A percentile compares a stretch with the other conserved stretches of the same genome.
Evolutionary conservation across 2,888 invertebrate species (phyloP).

Genomic region (Phyllotreta cruciferae): DNA sequence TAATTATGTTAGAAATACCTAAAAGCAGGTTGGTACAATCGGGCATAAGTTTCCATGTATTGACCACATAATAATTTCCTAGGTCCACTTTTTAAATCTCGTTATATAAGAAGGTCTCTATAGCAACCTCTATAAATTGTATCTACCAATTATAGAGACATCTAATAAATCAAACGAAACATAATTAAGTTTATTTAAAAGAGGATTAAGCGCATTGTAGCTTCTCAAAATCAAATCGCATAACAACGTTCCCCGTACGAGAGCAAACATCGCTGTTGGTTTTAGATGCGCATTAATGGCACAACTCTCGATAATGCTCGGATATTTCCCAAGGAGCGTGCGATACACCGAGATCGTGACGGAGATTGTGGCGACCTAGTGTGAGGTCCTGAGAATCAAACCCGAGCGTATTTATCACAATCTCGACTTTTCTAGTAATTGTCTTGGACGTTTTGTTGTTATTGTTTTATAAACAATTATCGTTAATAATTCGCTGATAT

Average conservation of each 20-base stretch:
- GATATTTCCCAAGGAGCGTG: slow-evolving; percentile 36
- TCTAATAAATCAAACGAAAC: too few relatives aligned
- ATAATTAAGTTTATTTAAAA: too few relatives aligned
- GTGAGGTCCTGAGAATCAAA: slow-evolving; percentile 34
- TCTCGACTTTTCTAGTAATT: slow-evolving; percentile 25
- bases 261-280: slow-evolving; percentile 10
- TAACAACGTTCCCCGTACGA: background rate
- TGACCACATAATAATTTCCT: too few relatives aligned
- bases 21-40: too few relatives aligned
- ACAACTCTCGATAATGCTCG: slow-evolving; percentile 22
- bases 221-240: background rate
- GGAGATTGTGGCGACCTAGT: slow-evolving; percentile 31
- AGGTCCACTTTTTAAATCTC: too few relatives aligned
- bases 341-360: slow-evolving; percentile 34
- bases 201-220: too few relatives aligned
- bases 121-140: too few relatives aligned
- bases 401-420: slow-evolving; percentile 26
- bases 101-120: too few relatives aligned
- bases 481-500: slow-evolving; percentile 15
- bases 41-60: too few relatives aligned
- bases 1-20: too few relatives aligned
- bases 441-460: slow-evolving; percentile 14
- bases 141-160: too few relatives aligned
- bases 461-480: slow-evolving; percentile 23
- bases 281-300: slow-evolving; percentile 21